Conservation (phyloP, 2,113 vertebrate species). For the Condylura cristata region DNA sequence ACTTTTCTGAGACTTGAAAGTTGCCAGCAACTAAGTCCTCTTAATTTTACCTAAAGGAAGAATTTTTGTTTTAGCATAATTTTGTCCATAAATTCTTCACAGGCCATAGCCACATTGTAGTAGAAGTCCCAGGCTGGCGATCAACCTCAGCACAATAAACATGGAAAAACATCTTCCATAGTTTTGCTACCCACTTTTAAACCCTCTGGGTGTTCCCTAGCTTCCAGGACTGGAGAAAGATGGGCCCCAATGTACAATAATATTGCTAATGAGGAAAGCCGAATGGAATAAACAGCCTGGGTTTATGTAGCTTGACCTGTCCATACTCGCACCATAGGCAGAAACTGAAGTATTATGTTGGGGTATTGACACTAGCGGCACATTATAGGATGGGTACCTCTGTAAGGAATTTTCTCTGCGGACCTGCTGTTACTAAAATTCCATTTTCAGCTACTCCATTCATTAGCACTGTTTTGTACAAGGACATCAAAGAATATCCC, state of each 20-base stretch:
- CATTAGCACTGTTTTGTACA: not conserved
- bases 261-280: not conserved
- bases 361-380: not conserved
- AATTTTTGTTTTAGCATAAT: not conserved
- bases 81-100: not conserved
- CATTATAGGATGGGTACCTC: not conserved
- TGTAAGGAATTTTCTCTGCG: not conserved
- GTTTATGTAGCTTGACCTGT: not conserved
- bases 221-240: not conserved
- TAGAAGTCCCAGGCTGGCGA: not conserved
- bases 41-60: not conserved
- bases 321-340: not conserved
- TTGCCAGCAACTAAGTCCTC: not conserved
- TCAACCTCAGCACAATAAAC: too few relatives aligned
- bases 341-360: not conserved
- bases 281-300: not conserved
- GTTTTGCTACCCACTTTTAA: not conserved
- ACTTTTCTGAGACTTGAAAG: not conserved
- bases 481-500: not conserved
- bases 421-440: not conserved
- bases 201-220: not conserved
- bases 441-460: not conserved
- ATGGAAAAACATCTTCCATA: not conserved
- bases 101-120: not conserved
- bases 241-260: not conserved